A percentile compares a stretch with the other conserved stretches of the same genome.
Evolutionary conservation across 2,888 invertebrate genomes (phyloP).

Genomic region (Lamellibrachia columna): DNA sequence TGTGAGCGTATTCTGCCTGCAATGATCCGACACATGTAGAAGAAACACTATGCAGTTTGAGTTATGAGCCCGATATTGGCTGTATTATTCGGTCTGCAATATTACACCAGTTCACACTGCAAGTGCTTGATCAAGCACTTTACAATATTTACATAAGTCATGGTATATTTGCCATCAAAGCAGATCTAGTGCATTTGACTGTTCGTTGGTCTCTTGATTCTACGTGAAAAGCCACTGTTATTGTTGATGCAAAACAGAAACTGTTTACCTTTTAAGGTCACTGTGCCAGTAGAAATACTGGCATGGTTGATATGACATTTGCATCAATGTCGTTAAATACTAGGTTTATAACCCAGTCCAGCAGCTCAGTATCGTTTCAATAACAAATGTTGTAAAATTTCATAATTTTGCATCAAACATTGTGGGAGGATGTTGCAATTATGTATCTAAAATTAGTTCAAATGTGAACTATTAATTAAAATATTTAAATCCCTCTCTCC

Average conservation of each 20-base stretch:
- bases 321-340: too few species aligned
- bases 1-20: background rate
- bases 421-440: too few species aligned
- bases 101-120: background rate
- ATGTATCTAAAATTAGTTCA: too few species aligned
- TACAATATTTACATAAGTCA: background rate
- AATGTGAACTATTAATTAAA: too few species aligned
- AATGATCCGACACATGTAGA: background rate
- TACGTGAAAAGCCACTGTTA: background rate
- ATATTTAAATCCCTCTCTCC: too few species aligned
- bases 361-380: too few species aligned
- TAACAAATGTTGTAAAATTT: too few species aligned
- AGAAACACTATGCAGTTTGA: background rate
- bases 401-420: too few species aligned
- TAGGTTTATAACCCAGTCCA: too few species aligned
- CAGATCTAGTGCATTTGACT: background rate
- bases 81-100: background rate
- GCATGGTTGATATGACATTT: background rate
- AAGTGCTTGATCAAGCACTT: background rate
- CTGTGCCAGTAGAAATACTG: background rate
- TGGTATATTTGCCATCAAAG: background rate
- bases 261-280: background rate
- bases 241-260: background rate
- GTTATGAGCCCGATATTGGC: background rate
- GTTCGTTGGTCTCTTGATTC: background rate